Evolutionary conservation across 2,797 vertebrate genomes (phyloP), one percentile per base, ranked within the genome.

Genomic region (Lutjanus argentimaculatus): DNA sequence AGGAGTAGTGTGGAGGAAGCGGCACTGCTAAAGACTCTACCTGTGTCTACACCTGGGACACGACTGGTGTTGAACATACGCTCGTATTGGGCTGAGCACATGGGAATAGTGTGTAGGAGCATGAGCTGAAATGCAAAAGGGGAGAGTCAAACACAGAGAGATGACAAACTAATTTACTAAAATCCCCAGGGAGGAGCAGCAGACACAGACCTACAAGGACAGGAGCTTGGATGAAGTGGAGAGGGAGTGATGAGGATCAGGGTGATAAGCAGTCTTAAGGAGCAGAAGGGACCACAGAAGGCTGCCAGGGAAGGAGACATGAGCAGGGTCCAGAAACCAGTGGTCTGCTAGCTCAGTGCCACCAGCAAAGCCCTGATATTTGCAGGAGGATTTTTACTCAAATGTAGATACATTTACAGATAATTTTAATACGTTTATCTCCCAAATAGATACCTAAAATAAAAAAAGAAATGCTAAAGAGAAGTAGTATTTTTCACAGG

Each of bases 51-150:
- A 95, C 95, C 95, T 91, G 95, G 95, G 80, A 96, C 94, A 92
- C 96, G 96, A 95, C 88, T 95, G 90, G 92, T 92, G 95, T 95
- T 97, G 96, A 97, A 97, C 92, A 95, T 94, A 90, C 71, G 92
- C 95, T 97, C 96, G 91, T 95, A 97, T 82, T 96, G 96, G 95
- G 94, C 88, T 89, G 95, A 97, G 89, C 95, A 96, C 95, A 96
- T 94, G 94, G 96, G 95, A 91, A 97, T 95, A 93, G 93, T 96
- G 93, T 96, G 94, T 93, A 94, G 95, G 95, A 94, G 94, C 95
- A 96, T 96, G 95, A 97, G 95, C 95, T 97, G 95, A 95, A 97
- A 96, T 93, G 95, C 92, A 96, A 96, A 95, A 96, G 92, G 89
- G 92, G 87, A 95, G 93, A 95, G 93, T 94, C 91, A 95, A 94